phyloP scores from a whole-genome alignment of 2,797 vertebrate genomes.

The Falco novaeseelandiae region DNA sequence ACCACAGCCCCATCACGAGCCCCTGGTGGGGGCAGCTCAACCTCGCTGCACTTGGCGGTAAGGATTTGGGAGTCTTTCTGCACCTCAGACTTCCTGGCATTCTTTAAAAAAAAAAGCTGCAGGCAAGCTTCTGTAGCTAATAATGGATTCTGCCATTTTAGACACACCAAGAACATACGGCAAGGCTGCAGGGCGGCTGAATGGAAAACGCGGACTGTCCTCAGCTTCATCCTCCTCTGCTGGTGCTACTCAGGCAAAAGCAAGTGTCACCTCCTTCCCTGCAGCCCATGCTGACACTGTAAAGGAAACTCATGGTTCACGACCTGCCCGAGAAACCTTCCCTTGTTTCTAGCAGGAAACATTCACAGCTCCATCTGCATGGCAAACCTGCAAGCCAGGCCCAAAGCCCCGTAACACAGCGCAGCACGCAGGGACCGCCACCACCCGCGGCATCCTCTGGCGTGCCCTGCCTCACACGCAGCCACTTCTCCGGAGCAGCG shows the following conservation, averaged over 20 bases:
- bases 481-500: neutral
- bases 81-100: neutral
- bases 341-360: neutral
- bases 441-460: neutral
- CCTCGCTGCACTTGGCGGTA: neutral
- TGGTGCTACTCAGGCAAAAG: neutral
- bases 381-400: neutral
- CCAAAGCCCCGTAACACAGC: neutral
- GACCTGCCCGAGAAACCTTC: neutral
- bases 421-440: neutral
- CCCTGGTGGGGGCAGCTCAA: accelerated
- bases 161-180: neutral
- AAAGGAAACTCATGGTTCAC: neutral
- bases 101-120: neutral
- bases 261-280: neutral
- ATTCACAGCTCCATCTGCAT: neutral
- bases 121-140: neutral
- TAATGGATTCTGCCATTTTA: neutral
- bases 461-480: neutral
- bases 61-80: neutral
- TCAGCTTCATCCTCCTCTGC: neutral
- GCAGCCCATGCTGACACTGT: neutral
- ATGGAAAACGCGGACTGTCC: neutral
- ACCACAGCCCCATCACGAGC: neutral
- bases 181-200: neutral